Conservation (phyloP, 2,797 vertebrate genomes). For the Sciaenops ocellatus region DNA sequence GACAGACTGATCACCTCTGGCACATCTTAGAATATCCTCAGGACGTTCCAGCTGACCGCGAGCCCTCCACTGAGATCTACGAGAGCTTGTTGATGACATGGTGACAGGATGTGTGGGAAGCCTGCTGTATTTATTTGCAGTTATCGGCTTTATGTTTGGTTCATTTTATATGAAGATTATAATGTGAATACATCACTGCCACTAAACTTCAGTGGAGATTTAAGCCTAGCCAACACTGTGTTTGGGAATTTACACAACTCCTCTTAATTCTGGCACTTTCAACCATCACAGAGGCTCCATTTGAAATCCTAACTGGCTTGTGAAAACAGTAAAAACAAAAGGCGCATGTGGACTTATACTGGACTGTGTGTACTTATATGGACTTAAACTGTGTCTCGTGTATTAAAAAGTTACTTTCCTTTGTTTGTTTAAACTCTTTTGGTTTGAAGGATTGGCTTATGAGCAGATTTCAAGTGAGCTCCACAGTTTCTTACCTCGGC, state of each 20-base stretch:
- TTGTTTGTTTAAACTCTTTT: not conserved
- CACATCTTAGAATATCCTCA: no score
- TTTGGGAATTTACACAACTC: slow-evolving; percentile 7
- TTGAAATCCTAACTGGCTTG: not conserved
- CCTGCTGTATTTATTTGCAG: slow-evolving; percentile 14
- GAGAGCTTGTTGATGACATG: no score
- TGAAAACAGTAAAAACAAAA: not conserved
- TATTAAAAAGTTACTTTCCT: not conserved
- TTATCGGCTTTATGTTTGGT: slow-evolving; percentile 11
- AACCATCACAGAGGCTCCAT: not conserved
- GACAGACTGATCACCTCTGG: not conserved
- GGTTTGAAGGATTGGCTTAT: not conserved
- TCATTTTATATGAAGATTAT: not conserved
- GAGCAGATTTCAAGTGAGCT: not conserved
- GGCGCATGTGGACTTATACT: not conserved
- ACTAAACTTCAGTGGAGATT: no score
- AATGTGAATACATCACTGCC: no score
- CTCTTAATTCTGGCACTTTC: not conserved
- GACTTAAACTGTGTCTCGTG: not conserved
- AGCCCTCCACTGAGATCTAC: no score
- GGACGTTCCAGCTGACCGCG: no score
- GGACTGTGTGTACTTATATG: no score
- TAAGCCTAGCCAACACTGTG: not conserved
- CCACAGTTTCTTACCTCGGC: slow-evolving; percentile 87
- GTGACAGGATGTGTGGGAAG: no score